Evolutionary conservation across 2,888 invertebrate genomes (phyloP).

Genomic region (Ditula angustiorana): DNA sequence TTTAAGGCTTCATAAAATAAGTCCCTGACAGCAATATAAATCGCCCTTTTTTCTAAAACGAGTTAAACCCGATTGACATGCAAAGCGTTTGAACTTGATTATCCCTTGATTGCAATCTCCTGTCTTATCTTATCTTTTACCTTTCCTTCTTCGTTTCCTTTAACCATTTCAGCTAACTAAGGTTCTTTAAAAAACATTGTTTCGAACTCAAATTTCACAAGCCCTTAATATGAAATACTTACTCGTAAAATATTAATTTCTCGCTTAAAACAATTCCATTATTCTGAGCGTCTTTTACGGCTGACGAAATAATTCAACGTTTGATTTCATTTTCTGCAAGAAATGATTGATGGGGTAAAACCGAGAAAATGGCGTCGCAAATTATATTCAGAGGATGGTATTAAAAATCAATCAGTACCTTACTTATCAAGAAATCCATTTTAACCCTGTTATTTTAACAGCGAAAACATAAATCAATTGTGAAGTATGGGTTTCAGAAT

Average conservation of each 20-base stretch:
- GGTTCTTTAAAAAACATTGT: background rate
- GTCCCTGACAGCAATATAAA: background rate
- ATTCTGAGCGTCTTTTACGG: background rate
- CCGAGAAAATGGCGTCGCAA: conserved; percentile 27
- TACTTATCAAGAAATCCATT: conserved; percentile 4
- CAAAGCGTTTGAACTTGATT: conserved; percentile 10
- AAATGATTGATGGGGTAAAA: conserved; percentile 36
- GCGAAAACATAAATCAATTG: background rate
- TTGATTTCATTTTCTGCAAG: conserved; percentile 17
- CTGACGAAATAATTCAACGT: conserved; percentile 21
- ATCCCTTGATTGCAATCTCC: background rate
- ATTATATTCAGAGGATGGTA: conserved; percentile 35
- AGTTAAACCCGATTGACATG: background rate
- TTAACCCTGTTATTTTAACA: conserved; percentile 4
- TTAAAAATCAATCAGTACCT: conserved; percentile 40
- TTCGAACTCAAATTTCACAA: background rate
- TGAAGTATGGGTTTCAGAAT: background rate
- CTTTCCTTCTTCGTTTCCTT: background rate
- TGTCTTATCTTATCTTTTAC: background rate
- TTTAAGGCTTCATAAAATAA: background rate
- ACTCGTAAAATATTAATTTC: conserved; percentile 2
- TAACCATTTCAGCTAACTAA: background rate
- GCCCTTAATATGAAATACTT: background rate
- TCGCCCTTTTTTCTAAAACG: background rate
- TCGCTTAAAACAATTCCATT: conserved; percentile 1